Conservation (phyloP, 2,113 vertebrate genomes). For the Brachypteracias leptosomus region DNA sequence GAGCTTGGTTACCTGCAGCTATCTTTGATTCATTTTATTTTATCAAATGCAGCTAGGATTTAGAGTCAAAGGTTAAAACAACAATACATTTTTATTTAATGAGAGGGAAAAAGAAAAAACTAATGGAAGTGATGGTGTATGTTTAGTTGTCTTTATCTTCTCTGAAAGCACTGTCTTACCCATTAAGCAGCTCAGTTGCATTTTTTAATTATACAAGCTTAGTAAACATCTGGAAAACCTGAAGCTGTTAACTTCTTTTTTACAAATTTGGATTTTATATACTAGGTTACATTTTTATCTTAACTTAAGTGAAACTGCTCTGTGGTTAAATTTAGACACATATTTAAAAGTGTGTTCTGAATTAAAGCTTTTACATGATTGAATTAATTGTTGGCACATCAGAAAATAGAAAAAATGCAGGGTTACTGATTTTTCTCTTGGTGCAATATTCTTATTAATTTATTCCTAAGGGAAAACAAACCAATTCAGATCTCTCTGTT, state of each 20-base stretch:
- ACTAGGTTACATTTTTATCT: not conserved
- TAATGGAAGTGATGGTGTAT: not conserved
- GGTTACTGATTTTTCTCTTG: not conserved
- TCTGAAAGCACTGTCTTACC: not conserved
- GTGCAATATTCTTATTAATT: not conserved
- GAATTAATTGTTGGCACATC: not conserved
- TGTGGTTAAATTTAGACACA: not conserved
- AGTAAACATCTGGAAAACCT: not conserved
- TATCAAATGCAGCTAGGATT: slow-evolving; percentile 21
- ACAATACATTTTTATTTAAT: not conserved
- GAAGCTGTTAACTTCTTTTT: not conserved
- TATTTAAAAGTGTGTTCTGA: not conserved
- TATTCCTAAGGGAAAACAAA: not conserved
- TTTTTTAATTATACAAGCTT: slow-evolving; percentile 11
- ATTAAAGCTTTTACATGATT: not conserved
- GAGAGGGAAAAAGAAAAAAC: not conserved
- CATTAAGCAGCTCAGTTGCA: not conserved
- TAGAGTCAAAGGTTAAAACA: slow-evolving; percentile 1
- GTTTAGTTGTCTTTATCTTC: not conserved
- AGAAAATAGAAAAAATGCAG: not conserved
- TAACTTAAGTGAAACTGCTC: not conserved
- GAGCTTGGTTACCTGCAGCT: slow-evolving; percentile 38
- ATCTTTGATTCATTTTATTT: slow-evolving; percentile 26
- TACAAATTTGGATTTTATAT: not conserved
- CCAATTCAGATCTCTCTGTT: not conserved